Conservation (phyloP, 2,113 vertebrate species). For the Megalops atlanticus region DNA sequence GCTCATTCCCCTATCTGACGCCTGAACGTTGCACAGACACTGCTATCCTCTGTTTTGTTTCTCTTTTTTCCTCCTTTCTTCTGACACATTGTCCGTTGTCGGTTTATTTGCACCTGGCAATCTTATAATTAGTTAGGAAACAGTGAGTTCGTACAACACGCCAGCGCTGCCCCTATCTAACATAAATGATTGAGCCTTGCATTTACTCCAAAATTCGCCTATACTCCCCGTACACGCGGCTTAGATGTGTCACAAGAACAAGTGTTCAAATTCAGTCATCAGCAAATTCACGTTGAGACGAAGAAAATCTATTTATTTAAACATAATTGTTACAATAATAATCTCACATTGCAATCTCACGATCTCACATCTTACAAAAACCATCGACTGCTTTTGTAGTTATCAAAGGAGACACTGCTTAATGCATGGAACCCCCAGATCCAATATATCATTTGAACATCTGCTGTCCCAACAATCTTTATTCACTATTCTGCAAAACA, state of each 20-base stretch:
- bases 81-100: neutral
- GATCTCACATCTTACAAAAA: too few relatives aligned
- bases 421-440: too few relatives aligned
- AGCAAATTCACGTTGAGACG: neutral
- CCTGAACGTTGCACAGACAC: neutral
- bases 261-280: neutral
- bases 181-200: neutral
- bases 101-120: neutral
- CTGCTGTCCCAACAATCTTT: too few relatives aligned
- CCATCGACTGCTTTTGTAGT: too few relatives aligned
- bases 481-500: too few relatives aligned
- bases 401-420: too few relatives aligned
- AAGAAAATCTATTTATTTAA: too few relatives aligned
- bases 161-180: too few relatives aligned
- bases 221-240: neutral
- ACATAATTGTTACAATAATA: too few relatives aligned
- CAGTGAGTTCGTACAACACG: neutral
- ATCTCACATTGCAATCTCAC: too few relatives aligned
- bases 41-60: neutral
- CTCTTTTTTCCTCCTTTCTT: too few relatives aligned
- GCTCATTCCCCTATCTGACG: neutral
- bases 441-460: too few relatives aligned
- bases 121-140: neutral
- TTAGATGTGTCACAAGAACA: neutral
- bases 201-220: neutral